Base-by-base conservation (phyloP, 2,888 invertebrate species). In the Stegophylla sp. region DNA sequence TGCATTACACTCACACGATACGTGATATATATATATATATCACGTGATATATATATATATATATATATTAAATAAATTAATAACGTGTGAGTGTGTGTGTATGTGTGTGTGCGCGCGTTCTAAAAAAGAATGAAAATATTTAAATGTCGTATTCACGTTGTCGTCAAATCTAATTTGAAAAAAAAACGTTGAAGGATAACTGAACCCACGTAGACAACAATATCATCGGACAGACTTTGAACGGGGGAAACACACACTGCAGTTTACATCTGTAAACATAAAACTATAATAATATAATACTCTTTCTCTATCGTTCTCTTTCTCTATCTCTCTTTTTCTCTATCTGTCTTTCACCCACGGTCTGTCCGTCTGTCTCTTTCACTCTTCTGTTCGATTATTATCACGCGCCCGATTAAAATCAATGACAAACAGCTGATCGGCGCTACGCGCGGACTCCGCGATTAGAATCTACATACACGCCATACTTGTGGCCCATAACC, bases 361-460 rank as follows among this genome's bases (percentile, higher is more conserved):
- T 34, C 4, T 34, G n/a, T 34, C 34, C 34, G 34, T 34, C 34
- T 41, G 3, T 59, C 59, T 59, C 26, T 59, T 59, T 3, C 12
- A 3, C 12, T 34, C 26, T 45, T 3, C 67, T 23, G 67, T 67
- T 77, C 67, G 67, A 59, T 77, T 77, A 69, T 79, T 79, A 71
- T 79, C 71, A 71, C 67, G 67, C 67, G 17, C 61, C 71, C 69
- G 79, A 79, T 79, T 79, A 79, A 79, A 79, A 79, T 79, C 79
- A 61, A 79, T 71, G 79, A 79, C 79, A 79, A 79, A 79, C 79
- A 79, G 79, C 79, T 79, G 79, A 79, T 79, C 61, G 69, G 79
- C 79, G 79, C 79, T 79, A 71, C 20, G n/a, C n/a, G n/a, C n/a
- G 67, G 28, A n/a, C 23, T 28, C 59, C n/a, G 69, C 17, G 79